A percentile compares a stretch with the other conserved stretches of the same genome.
These are phyloP conservation scores for Hippocampus comes DNA, from an alignment of 2,113 vertebrate genomes.

Conservation along the genomic window DNA sequence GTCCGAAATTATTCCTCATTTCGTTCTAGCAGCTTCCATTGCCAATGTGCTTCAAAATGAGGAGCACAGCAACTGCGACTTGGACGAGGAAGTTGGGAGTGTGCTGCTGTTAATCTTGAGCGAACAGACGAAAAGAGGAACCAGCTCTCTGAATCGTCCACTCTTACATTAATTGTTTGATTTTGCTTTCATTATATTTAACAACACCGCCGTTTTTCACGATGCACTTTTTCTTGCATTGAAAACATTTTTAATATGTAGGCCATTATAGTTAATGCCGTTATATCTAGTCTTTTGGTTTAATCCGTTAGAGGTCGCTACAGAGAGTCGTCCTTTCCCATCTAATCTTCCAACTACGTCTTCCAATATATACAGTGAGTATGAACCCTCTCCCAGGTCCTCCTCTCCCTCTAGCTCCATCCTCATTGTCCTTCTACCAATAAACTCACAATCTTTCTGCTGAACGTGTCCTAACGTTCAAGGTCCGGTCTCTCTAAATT, in stretches of 20 bases:
- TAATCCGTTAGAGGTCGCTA: not conserved
- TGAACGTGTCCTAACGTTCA: too few species aligned
- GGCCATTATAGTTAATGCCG: not conserved
- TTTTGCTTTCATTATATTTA: not conserved
- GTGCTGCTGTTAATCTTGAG: slow-evolving; percentile 15
- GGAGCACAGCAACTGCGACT: slow-evolving; percentile 10
- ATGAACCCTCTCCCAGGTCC: too few species aligned
- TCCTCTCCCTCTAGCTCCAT: too few species aligned
- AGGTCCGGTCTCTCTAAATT: too few species aligned
- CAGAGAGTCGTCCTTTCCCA: not conserved
- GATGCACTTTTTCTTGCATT: not conserved
- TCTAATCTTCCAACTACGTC: not conserved
- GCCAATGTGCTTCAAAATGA: not conserved
- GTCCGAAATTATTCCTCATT: slow-evolving; percentile 30
- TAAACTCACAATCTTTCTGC: too few species aligned
- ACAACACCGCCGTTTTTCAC: not conserved
- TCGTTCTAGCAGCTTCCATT: slow-evolving; percentile 36
- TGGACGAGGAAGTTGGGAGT: slow-evolving; percentile 50
- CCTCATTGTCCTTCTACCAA: too few species aligned
- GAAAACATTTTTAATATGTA: not conserved
- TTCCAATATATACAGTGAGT: too few species aligned
- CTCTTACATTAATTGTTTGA: not conserved
- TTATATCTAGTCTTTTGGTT: not conserved
- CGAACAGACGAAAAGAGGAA: slow-evolving; percentile 47
- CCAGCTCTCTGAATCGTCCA: slow-evolving; percentile 1